phyloP scores from a whole-genome alignment of 64 coral and sea anemone genomes.

The Stichodactyla mertensii region DNA sequence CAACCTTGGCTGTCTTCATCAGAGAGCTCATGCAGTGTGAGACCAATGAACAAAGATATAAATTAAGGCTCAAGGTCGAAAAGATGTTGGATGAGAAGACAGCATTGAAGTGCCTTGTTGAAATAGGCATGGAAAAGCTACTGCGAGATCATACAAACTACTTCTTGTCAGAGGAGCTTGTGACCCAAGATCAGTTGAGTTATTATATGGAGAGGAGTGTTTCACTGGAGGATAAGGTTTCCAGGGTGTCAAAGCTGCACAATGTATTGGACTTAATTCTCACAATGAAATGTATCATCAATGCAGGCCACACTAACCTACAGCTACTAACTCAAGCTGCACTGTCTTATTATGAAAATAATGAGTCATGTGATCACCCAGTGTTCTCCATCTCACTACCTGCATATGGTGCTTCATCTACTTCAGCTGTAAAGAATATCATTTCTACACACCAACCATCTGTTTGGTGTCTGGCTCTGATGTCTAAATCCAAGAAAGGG shows the following conservation, averaged over 20 bases:
- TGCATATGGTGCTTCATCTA: constrained; percentile 67
- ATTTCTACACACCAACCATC: constrained; percentile 55
- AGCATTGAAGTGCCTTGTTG: constrained; percentile 52
- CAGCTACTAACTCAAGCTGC: constrained; percentile 60
- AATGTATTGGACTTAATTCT: constrained; percentile 69
- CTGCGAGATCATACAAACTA: constrained; percentile 67
- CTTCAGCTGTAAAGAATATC: constrained; percentile 55
- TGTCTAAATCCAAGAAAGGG: constrained; percentile 57
- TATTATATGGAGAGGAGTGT: constrained; percentile 45
- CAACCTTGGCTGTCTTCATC: constrained; percentile 57
- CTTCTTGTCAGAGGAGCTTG: constrained; percentile 72
- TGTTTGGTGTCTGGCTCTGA: constrained; percentile 73
- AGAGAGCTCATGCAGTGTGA: constrained; percentile 66
- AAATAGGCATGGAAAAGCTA: constrained; percentile 78
- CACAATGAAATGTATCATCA: constrained; percentile 65
- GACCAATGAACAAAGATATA: constrained; percentile 58
- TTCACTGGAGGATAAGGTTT: constrained; percentile 36
- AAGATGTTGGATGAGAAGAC: constrained; percentile 38
- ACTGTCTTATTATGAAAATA: constrained; percentile 64
- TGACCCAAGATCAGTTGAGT: constrained; percentile 69
- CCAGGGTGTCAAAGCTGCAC: constrained; percentile 68
- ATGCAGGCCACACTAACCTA: constrained; percentile 65
- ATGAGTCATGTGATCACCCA: constrained; percentile 36
- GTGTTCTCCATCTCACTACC: constrained; percentile 84
- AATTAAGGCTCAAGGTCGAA: constrained; percentile 52